Evolutionary conservation across 1,140 invertebrate genomes (phyloP).

Genomic region (Amyelois transitella): DNA sequence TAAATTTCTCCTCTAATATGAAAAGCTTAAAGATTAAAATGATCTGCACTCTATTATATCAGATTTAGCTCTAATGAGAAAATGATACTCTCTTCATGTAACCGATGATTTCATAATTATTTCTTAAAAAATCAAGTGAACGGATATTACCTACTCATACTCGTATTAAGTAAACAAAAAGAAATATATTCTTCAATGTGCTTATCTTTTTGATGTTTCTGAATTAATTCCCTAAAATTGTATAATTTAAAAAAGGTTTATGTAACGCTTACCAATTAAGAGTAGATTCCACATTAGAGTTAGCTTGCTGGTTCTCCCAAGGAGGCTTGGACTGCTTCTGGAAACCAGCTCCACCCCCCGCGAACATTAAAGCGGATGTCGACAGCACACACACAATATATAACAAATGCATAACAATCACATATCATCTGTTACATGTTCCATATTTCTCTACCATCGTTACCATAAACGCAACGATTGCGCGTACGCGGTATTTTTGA

Average conservation of each 20-base stretch:
- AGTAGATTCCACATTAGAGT: slow-evolving; percentile 31
- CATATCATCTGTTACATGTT: neutral
- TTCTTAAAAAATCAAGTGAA: too few species aligned
- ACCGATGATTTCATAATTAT: too few species aligned
- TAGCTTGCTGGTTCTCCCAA: slow-evolving; percentile 43
- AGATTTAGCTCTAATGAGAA: neutral
- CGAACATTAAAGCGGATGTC: slow-evolving; percentile 39
- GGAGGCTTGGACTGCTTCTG: slow-evolving; percentile 66
- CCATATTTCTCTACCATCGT: neutral
- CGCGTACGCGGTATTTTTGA: slow-evolving; percentile 28
- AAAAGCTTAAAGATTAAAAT: neutral
- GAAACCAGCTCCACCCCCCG: slow-evolving; percentile 58
- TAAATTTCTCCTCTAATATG: neutral
- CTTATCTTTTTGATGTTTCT: too few species aligned
- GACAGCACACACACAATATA: neutral
- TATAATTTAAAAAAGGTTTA: too few species aligned
- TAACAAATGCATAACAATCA: slow-evolving; percentile 14
- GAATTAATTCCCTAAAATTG: too few species aligned
- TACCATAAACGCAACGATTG: slow-evolving; percentile 9
- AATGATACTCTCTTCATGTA: neutral
- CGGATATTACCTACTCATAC: neutral
- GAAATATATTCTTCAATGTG: too few species aligned
- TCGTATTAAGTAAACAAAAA: neutral
- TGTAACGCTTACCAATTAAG: slow-evolving; percentile 51
- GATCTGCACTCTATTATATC: neutral